A percentile compares a stretch with the other conserved stretches of the same genome.
Evolutionary conservation across 2,888 invertebrate species (phyloP).

Genomic region (Orthosia gracilis): DNA sequence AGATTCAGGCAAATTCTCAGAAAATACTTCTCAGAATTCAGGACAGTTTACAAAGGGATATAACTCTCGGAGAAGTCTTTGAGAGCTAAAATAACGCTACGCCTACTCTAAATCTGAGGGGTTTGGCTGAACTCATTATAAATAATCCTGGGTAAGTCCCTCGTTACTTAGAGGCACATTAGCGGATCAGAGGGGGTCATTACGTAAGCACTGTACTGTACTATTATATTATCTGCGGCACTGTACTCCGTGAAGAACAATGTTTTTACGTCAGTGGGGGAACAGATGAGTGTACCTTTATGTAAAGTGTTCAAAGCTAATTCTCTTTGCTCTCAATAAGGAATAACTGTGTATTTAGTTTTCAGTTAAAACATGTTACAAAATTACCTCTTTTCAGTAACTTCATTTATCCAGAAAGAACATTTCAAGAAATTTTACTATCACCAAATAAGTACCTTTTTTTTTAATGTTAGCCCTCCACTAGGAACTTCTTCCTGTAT

Average conservation of each 20-base stretch:
- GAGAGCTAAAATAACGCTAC: slow-evolving; percentile 55
- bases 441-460: background rate
- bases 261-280: slow-evolving; percentile 25
- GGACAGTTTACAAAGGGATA: slow-evolving; percentile 49
- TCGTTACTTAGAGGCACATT: slow-evolving; percentile 63
- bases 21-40: slow-evolving; percentile 10
- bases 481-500: no score
- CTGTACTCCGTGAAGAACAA: slow-evolving; percentile 32
- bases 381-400: background rate
- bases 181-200: slow-evolving; percentile 58
- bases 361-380: background rate
- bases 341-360: background rate
- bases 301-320: background rate
- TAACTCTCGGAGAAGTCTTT: slow-evolving; percentile 38
- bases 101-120: slow-evolving; percentile 40
- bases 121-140: slow-evolving; percentile 61
- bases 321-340: background rate
- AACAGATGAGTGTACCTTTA: background rate
- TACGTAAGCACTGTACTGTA: slow-evolving; percentile 37
- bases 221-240: slow-evolving; percentile 3
- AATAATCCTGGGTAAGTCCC: slow-evolving; percentile 59
- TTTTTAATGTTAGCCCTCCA: no score
- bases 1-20: slow-evolving; percentile 27
- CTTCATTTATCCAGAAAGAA: background rate
- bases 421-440: background rate